phyloP scores from a whole-genome alignment of 2,888 invertebrate species.

The Digitonthophagus gazella region DNA sequence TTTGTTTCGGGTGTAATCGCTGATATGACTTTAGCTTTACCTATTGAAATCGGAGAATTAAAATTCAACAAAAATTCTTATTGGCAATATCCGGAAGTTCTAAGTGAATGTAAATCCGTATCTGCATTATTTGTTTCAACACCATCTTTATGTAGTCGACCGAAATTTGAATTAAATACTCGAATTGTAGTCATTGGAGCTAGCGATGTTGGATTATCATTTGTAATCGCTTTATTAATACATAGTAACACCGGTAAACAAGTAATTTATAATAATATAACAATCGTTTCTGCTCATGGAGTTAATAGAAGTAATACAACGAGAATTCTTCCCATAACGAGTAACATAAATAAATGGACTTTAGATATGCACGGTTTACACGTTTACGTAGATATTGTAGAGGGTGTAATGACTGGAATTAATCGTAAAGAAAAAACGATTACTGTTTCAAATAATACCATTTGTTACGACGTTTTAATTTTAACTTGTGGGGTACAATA shows the following conservation, averaged over 20 bases:
- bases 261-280: conserved; percentile 67
- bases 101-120: background rate
- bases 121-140: background rate
- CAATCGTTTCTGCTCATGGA: conserved; percentile 67
- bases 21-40: background rate
- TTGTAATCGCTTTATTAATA: conserved; percentile 60
- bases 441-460: conserved; percentile 46
- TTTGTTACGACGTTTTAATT: conserved; percentile 53
- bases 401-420: conserved; percentile 56
- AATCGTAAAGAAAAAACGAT: conserved; percentile 59
- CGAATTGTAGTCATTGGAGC: conserved; percentile 67
- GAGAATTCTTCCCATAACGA: conserved; percentile 56
- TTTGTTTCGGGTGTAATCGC: background rate
- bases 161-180: conserved; percentile 52
- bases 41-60: background rate
- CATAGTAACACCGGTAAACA: conserved; percentile 51
- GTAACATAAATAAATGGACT: conserved; percentile 34
- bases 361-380: conserved; percentile 21
- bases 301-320: conserved; percentile 49
- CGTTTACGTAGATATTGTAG: conserved; percentile 62
- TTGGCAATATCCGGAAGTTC: background rate
- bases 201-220: conserved; percentile 62
- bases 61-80: background rate
- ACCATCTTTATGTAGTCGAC: background rate
- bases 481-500: conserved; percentile 54